phyloP scores from a whole-genome alignment of 2,797 vertebrate genomes.

The Acipenser ruthenus region DNA sequence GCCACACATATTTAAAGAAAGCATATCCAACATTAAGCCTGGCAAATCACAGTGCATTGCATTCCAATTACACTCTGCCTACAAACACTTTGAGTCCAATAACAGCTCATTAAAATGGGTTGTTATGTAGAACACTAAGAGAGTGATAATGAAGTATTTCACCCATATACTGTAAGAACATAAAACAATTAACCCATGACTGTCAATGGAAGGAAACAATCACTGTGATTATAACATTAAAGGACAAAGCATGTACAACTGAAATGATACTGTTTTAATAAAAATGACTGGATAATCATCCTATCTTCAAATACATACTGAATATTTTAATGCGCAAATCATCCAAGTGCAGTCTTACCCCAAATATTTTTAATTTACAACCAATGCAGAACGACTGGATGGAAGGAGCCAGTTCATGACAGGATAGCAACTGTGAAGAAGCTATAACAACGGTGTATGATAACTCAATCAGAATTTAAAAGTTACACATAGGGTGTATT shows the following conservation, averaged over 20 bases:
- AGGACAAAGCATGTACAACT: slow-evolving; percentile 48
- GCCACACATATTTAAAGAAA: no score
- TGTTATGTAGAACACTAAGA: slow-evolving; percentile 59
- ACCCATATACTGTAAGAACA: slow-evolving; percentile 46
- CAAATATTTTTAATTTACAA: no score
- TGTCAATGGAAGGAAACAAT: slow-evolving; percentile 45
- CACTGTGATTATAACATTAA: slow-evolving; percentile 44
- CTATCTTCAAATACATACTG: no score
- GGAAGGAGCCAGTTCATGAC: no score
- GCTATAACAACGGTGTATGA: no score
- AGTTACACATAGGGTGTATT: no score
- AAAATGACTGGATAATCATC: no score
- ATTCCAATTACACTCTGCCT: slow-evolving; percentile 29
- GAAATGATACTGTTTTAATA: slow-evolving; percentile 11
- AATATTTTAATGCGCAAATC: no score
- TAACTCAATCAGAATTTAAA: no score
- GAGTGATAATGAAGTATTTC: slow-evolving; percentile 57
- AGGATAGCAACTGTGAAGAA: no score
- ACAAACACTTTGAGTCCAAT: slow-evolving; percentile 38
- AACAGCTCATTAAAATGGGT: slow-evolving; percentile 48
- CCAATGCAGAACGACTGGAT: no score
- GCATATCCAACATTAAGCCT: not conserved
- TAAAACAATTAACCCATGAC: slow-evolving; percentile 46
- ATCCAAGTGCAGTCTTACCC: no score
- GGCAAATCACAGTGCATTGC: slow-evolving; percentile 6